Evolutionary conservation across 1,140 invertebrate genomes (phyloP).

Genomic region (Heliconius nattereri): DNA sequence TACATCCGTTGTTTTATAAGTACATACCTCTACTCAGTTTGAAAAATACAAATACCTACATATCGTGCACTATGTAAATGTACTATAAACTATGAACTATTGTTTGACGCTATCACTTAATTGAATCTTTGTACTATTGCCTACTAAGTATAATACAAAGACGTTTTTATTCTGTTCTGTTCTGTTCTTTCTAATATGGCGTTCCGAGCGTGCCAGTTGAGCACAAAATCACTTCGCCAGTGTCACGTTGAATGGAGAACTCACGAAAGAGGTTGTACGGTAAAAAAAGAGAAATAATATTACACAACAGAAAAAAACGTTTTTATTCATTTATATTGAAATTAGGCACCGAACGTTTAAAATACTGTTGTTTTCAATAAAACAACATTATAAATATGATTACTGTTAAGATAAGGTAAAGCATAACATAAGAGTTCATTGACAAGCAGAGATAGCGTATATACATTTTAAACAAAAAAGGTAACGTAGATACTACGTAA

Average conservation of each 20-base stretch:
- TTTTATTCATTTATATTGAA: slow-evolving; percentile 7
- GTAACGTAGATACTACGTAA: slow-evolving; percentile 19
- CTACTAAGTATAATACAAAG: slow-evolving; percentile 42
- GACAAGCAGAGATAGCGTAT: slow-evolving; percentile 6
- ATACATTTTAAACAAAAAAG: not conserved
- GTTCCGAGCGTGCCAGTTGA: too few species aligned
- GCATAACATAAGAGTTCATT: not conserved
- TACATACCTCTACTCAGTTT: slow-evolving; percentile 38
- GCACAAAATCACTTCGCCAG: too few species aligned
- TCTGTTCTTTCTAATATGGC: too few species aligned
- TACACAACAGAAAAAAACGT: too few species aligned
- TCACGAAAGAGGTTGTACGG: too few species aligned
- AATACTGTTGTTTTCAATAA: slow-evolving; percentile 3
- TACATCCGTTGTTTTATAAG: slow-evolving; percentile 52
- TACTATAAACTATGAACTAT: slow-evolving; percentile 50
- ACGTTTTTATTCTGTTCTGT: slow-evolving; percentile 18
- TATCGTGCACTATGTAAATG: slow-evolving; percentile 21
- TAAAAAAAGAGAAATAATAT: too few species aligned
- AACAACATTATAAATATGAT: not conserved
- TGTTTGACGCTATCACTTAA: slow-evolving; percentile 69
- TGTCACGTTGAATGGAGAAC: too few species aligned
- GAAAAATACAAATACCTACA: slow-evolving; percentile 4
- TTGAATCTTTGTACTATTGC: slow-evolving; percentile 67
- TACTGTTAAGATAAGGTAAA: not conserved
- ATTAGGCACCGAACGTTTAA: not conserved